A percentile compares a stretch with the other conserved stretches of the same genome.
Conservation (phyloP, 2,888 invertebrate species). For the Shargacucullia verbasci region DNA sequence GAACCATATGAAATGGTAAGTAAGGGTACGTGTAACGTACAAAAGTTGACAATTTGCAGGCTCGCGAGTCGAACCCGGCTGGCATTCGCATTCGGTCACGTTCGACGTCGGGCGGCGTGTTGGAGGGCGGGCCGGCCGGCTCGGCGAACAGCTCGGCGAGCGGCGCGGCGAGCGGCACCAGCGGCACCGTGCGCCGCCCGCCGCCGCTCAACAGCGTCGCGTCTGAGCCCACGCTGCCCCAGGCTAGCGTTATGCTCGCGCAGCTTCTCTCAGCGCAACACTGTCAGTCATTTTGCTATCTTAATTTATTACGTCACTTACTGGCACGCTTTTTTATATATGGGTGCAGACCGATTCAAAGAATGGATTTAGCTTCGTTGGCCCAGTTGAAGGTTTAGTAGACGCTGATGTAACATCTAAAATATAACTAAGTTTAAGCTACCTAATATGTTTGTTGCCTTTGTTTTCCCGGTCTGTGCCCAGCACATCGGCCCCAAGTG, state of each 20-base stretch:
- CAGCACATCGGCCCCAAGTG: not conserved
- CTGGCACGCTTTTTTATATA: conserved; percentile 19
- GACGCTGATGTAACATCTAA: no score
- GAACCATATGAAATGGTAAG: conserved; percentile 61
- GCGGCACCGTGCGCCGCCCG: conserved; percentile 71
- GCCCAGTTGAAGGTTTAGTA: not conserved
- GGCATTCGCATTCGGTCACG: conserved; percentile 79
- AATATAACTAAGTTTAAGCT: not conserved
- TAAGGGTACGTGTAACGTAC: conserved; percentile 60
- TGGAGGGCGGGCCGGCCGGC: conserved; percentile 88
- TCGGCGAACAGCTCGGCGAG: conserved; percentile 29
- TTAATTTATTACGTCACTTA: conserved; percentile 36
- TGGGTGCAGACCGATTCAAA: conserved; percentile 16
- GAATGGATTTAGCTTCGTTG: not conserved
- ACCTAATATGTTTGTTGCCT: not conserved
- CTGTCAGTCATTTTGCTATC: conserved; percentile 85
- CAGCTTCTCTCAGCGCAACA: conserved; percentile 92
- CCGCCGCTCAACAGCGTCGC: conserved; percentile 92
- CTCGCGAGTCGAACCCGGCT: conserved; percentile 71
- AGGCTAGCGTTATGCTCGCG: conserved; percentile 93
- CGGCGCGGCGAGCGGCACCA: conserved; percentile 69
- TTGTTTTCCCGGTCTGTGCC: conserved; percentile 19
- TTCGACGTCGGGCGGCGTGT: conserved; percentile 82
- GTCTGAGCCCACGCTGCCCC: conserved; percentile 93
- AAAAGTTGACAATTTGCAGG: conserved; percentile 64